phyloP scores from a whole-genome alignment of 2,797 vertebrate genomes.

The Scomberomorus guttatus region DNA sequence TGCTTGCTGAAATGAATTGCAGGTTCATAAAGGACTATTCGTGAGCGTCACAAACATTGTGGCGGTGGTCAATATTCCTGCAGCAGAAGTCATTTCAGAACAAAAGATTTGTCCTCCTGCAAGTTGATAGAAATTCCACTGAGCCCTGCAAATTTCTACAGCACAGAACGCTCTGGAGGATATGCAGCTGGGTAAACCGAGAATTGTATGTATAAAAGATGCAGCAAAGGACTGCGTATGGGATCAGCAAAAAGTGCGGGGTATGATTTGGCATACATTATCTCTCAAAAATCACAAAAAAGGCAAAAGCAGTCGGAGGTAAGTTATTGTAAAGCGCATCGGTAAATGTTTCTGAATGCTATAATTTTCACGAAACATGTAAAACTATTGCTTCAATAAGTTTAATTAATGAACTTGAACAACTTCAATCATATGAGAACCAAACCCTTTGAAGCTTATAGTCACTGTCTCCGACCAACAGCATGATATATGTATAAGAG shows the following conservation, averaged over 20 bases:
- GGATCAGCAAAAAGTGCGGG: slow-evolving; percentile 74
- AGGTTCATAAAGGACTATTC: slow-evolving; percentile 79
- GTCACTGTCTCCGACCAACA: background rate
- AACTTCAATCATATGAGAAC: slow-evolving; percentile 22
- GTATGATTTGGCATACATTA: slow-evolving; percentile 77
- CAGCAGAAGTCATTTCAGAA: slow-evolving; percentile 76
- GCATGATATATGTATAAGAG: slow-evolving; percentile 5
- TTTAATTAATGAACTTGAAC: slow-evolving; percentile 34
- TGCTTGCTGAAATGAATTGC: slow-evolving; percentile 82
- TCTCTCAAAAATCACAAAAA: slow-evolving; percentile 58
- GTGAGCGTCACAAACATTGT: slow-evolving; percentile 76
- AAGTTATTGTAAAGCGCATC: slow-evolving; percentile 28
- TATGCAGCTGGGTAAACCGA: slow-evolving; percentile 69
- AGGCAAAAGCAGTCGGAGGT: slow-evolving; percentile 34
- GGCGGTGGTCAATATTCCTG: slow-evolving; percentile 75
- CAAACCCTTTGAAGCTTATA: background rate
- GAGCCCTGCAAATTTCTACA: slow-evolving; percentile 72
- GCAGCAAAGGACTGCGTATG: slow-evolving; percentile 62
- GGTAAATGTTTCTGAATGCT: slow-evolving; percentile 30
- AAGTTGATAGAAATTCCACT: slow-evolving; percentile 78
- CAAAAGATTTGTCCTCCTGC: slow-evolving; percentile 77
- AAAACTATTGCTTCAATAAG: slow-evolving; percentile 16
- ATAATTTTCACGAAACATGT: slow-evolving; percentile 37
- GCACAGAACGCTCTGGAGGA: slow-evolving; percentile 62
- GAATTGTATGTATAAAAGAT: slow-evolving; percentile 74